phyloP scores from a whole-genome alignment of 1,140 invertebrate genomes.

The Conus betulinus region DNA sequence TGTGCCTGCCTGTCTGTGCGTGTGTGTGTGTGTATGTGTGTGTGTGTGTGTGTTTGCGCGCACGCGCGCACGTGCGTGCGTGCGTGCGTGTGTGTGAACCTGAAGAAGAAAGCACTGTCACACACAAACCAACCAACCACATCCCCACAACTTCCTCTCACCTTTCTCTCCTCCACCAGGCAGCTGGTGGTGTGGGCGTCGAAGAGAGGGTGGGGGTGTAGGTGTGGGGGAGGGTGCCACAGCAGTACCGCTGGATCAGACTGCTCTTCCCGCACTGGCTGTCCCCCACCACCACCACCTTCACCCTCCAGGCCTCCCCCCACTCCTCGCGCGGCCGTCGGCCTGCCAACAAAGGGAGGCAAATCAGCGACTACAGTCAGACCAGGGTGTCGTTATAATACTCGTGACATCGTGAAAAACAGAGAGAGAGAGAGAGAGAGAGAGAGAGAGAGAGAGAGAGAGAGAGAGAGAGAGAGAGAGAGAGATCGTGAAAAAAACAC shows the following conservation, averaged over 20 bases:
- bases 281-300: conserved; percentile 80
- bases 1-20: background rate
- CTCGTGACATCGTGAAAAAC: background rate
- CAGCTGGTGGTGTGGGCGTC: background rate
- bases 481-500: background rate
- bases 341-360: background rate
- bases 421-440: background rate
- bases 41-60: conserved; percentile 15
- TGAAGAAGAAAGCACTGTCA: too few species aligned
- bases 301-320: conserved; percentile 73
- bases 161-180: background rate
- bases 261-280: conserved; percentile 80
- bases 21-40: background rate
- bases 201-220: conserved; percentile 24
- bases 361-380: too few species aligned
- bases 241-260: conserved; percentile 78
- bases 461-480: background rate
- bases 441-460: background rate
- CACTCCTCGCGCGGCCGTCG: background rate
- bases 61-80: background rate
- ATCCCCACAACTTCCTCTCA: background rate
- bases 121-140: too few species aligned
- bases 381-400: too few species aligned
- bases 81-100: background rate
- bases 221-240: background rate